Base-by-base conservation (phyloP, 2,797 vertebrate species). In the Characodon lateralis region DNA sequence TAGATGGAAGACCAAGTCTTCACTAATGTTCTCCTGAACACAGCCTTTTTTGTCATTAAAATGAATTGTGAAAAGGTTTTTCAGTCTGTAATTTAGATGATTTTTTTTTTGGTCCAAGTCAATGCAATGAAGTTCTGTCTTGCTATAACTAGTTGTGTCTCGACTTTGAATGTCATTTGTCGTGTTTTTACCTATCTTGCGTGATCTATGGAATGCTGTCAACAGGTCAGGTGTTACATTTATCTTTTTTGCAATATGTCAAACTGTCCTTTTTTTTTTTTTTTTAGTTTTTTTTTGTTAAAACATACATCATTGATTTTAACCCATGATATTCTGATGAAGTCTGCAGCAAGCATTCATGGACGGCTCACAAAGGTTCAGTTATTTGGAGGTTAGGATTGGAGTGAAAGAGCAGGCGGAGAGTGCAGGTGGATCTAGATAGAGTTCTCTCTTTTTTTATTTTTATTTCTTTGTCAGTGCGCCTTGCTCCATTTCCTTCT, bases 381-480 rank as follows among this genome's bases (percentile, higher is more conserved):
- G 6, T 71, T 77, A 80, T 72, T 71, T 74, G 53, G n/a, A 63
- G 50, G 18, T 16, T 51, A 20, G 24, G 9, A 56, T 31, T 55
- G 39, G 81, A 63, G 65, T 70, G n/a, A 65, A 65, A 84, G 71
- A 74, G 55, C 26, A 81, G 85, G 63, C 79, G 61, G 75, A 82
- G 71, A 84, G 82, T 81, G 76, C 78, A 88, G 83, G 76, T 79
- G 72, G 76, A 87, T 82, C 51, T 82, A 77, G 87, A 80, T 73
- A 39, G 66, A 87, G 82, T 75, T 83, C 73, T 43, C 74, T 78
- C 35, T 35, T 35, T 4, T 35, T 35, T 4, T 35, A 1, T 35
- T 86, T 85, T 88, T 78, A 85, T 92, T 91, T 88, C 80, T 90
- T 87, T 89, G 75, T 86, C 76, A 81, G 85, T 72, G 79, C 68